Evolutionary conservation across 1,140 invertebrate species (phyloP).

Genomic region (Leptoteleia sp.): DNA sequence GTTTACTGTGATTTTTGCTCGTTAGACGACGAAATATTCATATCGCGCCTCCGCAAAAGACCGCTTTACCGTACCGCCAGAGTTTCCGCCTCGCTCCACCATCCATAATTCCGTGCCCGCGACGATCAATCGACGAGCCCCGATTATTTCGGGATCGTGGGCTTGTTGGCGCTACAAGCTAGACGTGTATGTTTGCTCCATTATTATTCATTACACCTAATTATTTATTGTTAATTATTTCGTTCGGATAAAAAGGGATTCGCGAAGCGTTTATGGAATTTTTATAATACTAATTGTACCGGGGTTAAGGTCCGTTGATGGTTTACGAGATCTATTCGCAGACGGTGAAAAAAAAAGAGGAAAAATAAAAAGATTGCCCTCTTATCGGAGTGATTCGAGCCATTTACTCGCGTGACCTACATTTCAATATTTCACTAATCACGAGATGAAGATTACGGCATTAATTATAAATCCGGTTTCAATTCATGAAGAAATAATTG

Average conservation of each 20-base stretch:
- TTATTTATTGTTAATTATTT: too few species aligned
- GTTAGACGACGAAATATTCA: slow-evolving; percentile 18
- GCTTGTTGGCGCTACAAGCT: too few species aligned
- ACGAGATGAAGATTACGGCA: neutral
- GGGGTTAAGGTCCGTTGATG: too few species aligned
- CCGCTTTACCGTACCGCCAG: slow-evolving; percentile 1
- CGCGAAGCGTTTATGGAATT: too few species aligned
- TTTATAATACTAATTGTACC: too few species aligned
- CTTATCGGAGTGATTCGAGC: neutral
- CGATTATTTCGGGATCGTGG: slow-evolving; percentile 2
- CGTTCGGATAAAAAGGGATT: too few species aligned
- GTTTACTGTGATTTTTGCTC: slow-evolving; percentile 42
- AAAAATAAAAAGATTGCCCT: neutral
- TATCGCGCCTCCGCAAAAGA: slow-evolving; percentile 7
- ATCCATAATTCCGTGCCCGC: neutral
- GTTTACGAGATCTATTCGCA: too few species aligned
- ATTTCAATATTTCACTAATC: slow-evolving; percentile 8
- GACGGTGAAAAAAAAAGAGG: neutral
- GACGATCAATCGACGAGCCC: neutral
- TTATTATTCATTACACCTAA: too few species aligned
- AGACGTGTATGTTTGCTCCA: too few species aligned
- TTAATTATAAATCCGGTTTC: neutral
- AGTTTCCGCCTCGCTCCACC: neutral
- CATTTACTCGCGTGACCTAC: slow-evolving; percentile 11
- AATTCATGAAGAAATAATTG: too few species aligned